Evolutionary conservation across 37 sponge, comb jelly and placozoan species (phyloP), one percentile per base, ranked within the genome.

Genomic region (Ianthella basta): DNA sequence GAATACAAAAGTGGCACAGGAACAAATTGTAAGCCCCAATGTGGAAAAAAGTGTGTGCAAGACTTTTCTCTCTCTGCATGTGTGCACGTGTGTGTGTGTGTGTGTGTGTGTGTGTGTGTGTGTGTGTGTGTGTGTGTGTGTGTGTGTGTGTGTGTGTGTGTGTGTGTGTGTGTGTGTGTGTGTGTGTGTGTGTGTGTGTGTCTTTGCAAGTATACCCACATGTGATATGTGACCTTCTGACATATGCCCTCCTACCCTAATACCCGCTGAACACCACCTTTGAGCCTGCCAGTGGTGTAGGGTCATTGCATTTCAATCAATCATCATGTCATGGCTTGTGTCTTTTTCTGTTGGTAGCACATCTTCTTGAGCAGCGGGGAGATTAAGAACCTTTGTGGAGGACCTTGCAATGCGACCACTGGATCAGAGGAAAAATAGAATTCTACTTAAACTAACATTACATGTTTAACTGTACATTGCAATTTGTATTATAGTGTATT

Each of bases 1-100:
- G 39, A 66, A 80, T 14, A 72, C 84, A 21, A 44, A 33, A 33
- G 24, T 41, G 36, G 91, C 88, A 19, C 91, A 90, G 20, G 60
- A 94, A 35, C 94, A 94, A 82, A 90, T 94, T 50, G 93, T 93
- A 83, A 89, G 72, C 50, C 57, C 14, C 64, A 36, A 0, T 56
- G 15, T 27, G 0, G 3, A 34, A 72, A 1, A 33, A 8, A 35
- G 27, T 63, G 65, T 63, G 27, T 63, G 27, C n/a, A n/a, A n/a
- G n/a, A n/a, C n/a, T n/a, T n/a, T n/a, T n/a, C n/a, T n/a, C n/a
- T n/a, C n/a, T n/a, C n/a, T 27, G 65, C 8, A 8, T 44, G 50
- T 44, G 50, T 44, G 50, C 8, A 8, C 8, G 50, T 44, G 65
- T 63, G 65, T 63, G 91, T 14, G 34, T 67, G 53, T 59, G 50